Conservation (phyloP, 2,797 vertebrate species). For the Orestias chungarensis region DNA sequence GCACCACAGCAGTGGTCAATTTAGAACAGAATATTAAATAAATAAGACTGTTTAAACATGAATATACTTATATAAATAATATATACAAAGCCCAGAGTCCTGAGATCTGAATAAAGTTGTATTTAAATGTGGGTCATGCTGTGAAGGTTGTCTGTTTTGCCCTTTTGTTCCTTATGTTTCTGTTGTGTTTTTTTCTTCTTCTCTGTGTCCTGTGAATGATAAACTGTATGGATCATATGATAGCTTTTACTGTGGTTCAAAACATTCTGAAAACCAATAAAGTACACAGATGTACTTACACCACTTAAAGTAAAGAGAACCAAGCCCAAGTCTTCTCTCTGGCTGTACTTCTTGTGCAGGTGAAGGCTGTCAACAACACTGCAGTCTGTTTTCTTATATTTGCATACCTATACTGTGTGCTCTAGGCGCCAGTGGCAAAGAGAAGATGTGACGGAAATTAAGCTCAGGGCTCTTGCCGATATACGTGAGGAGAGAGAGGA, state of each 20-base stretch:
- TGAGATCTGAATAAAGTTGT: conserved; percentile 82
- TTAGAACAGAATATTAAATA: conserved; percentile 61
- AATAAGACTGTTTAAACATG: conserved; percentile 60
- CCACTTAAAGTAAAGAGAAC: conserved; percentile 49
- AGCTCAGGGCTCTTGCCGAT: conserved; percentile 54
- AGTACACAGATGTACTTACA: conserved; percentile 70
- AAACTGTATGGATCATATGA: conserved; percentile 79
- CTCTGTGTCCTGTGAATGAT: conserved; percentile 76
- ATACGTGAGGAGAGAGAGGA: conserved; percentile 31
- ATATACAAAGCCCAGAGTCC: conserved; percentile 67
- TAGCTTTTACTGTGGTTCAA: conserved; percentile 81
- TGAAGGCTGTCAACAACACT: conserved; percentile 58
- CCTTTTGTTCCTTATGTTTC: conserved; percentile 64
- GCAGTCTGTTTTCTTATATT: conserved; percentile 68
- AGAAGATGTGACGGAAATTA: conserved; percentile 59
- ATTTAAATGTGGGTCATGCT: conserved; percentile 81
- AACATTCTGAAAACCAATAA: conserved; percentile 78
- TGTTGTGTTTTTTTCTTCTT: too few relatives aligned
- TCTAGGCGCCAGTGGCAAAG: conserved; percentile 49
- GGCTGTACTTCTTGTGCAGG: conserved; percentile 50
- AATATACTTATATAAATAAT: conserved; percentile 62
- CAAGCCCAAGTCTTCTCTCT: conserved; percentile 47
- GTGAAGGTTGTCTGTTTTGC: conserved; percentile 75
- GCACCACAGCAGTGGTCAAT: conserved; percentile 47
- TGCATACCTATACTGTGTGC: conserved; percentile 68